These are phyloP conservation scores for Lophura swinhoii DNA, from an alignment of 2,797 vertebrate genomes.

Conservation along the genomic window DNA sequence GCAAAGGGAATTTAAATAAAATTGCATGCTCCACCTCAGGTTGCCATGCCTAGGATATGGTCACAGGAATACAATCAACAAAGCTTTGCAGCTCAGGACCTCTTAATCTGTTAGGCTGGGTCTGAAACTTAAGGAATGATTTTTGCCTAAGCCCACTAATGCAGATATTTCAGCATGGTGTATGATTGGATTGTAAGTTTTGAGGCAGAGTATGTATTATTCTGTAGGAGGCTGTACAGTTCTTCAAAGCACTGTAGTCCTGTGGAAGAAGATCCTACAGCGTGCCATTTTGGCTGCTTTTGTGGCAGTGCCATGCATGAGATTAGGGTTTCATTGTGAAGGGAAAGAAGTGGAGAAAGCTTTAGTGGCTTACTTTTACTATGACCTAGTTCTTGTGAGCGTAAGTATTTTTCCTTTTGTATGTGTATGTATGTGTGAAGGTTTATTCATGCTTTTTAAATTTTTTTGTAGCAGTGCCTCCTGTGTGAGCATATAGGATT, in stretches of 20 bases:
- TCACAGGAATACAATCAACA: background rate
- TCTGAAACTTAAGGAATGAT: background rate
- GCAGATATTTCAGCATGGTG: background rate
- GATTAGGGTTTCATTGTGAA: background rate
- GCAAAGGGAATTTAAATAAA: background rate
- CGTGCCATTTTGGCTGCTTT: background rate
- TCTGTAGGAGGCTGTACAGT: background rate
- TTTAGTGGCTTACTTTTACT: background rate
- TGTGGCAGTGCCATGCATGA: background rate
- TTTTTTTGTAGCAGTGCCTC: background rate
- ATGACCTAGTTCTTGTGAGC: background rate
- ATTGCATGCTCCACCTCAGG: background rate
- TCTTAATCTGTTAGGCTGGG: background rate
- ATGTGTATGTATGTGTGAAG: background rate
- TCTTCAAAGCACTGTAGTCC: background rate
- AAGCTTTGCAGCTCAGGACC: background rate
- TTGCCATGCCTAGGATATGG: background rate
- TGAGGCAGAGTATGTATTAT: background rate
- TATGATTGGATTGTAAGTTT: background rate
- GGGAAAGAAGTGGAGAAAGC: background rate
- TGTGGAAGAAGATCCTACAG: background rate
- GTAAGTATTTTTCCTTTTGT: background rate
- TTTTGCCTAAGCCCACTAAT: background rate
- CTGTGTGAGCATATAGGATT: slow-evolving; percentile 1
- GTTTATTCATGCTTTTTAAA: background rate